Evolutionary conservation across 2,797 vertebrate genomes (phyloP).

Genomic region (Rhinogobio ventralis): DNA sequence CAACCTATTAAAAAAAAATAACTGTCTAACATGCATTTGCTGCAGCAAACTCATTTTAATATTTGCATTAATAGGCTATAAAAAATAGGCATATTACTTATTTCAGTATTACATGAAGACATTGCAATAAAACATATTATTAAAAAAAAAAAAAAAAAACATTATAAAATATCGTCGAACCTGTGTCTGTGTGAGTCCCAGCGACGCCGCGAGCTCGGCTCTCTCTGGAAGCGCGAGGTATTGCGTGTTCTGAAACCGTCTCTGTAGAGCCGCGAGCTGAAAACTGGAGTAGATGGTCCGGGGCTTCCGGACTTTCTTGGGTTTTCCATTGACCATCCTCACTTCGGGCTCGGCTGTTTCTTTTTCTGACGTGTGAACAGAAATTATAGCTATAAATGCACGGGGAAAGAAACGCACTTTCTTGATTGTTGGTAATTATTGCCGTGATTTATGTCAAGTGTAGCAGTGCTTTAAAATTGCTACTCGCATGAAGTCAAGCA

Average conservation of each 20-base stretch:
- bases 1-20: background rate
- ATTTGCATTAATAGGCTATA: background rate
- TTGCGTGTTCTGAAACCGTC: constrained; percentile 98
- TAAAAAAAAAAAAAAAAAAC: background rate
- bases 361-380: constrained; percentile 82
- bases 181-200: constrained; percentile 98
- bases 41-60: background rate
- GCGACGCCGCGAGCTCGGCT: constrained; percentile 94
- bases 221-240: constrained; percentile 97
- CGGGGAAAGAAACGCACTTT: background rate
- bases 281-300: constrained; percentile 99
- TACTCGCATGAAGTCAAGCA: background rate
- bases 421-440: background rate
- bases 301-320: constrained; percentile 98
- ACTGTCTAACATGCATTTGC: background rate
- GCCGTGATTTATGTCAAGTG: background rate
- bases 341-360: constrained; percentile 93
- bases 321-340: constrained; percentile 98
- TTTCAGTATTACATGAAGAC: background rate
- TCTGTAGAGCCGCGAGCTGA: constrained; percentile 95
- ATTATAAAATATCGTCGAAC: constrained; percentile 69
- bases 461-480: background rate
- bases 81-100: background rate
- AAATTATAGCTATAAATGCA: background rate
- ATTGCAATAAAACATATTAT: background rate